Evolutionary conservation across 2,113 vertebrate species (phyloP), one percentile per base, ranked within the genome.

Genomic region (Pyxicephalus adspersus): DNA sequence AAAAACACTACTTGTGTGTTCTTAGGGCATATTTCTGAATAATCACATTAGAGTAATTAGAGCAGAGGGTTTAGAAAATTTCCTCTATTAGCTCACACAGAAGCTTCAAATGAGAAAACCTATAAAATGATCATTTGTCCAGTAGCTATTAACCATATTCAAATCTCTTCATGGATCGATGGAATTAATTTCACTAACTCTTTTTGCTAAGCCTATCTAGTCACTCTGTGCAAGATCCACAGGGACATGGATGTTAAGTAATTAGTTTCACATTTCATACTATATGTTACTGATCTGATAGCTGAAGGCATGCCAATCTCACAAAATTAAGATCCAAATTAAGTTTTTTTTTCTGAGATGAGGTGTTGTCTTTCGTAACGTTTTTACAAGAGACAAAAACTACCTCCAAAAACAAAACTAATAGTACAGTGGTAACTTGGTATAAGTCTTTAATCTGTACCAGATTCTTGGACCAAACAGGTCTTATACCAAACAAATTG

Each of bases 201-300:
- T 25, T 64, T 82, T 77, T 34, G 5, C 28, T n/a, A 2, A 13
- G 7, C 34, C 8, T 13, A 26, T 34, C 66, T 80, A 51, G 16
- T 64, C 13, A 60, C 52, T 63, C 25, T 31, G 2, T 54, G n/a
- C 6, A 68, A 71, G 11, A n/a, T 29, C 45, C 9, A 0, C 5
- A 13, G 0, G 80, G 85, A 64, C 18, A 71, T 52, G n/a, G 84
- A 84, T 25, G n/a, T 77, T 55, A 73, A 60, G 45, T 83, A 83
- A 85, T 79, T 85, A 60, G 83, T 87, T 88, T 84, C 58, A 68
- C 87, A 50, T 82, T 81, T 85, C 81, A 83, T 0, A 16, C 50
- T 0, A 11, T 23, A 68, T 34, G 26, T 80, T 74, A 76, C 77
- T 58, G 83, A 72, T 19, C 29, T 45, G 55, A 85, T 79, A 83